Evolutionary conservation across 2,113 vertebrate genomes (phyloP).

Genomic region (Stigmatopora argus): DNA sequence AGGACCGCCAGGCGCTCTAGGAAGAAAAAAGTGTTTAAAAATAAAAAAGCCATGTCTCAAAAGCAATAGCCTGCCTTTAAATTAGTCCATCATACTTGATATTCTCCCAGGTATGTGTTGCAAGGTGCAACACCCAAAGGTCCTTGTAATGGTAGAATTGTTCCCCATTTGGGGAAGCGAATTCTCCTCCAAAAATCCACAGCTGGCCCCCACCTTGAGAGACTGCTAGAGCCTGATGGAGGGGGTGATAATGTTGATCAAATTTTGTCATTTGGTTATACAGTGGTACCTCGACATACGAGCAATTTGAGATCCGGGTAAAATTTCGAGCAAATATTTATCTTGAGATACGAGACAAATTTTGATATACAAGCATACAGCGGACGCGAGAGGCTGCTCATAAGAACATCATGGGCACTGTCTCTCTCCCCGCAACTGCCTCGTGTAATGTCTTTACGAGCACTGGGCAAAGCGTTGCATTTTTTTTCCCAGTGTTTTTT

Average conservation of each 20-base stretch:
- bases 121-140: slow-evolving; percentile 93
- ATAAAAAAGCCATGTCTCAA: not conserved
- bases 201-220: slow-evolving; percentile 87
- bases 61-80: too few relatives aligned
- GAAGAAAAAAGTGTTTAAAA: slow-evolving; percentile 10
- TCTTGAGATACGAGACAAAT: too few relatives aligned
- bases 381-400: too few relatives aligned
- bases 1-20: slow-evolving; percentile 82
- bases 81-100: slow-evolving; percentile 76
- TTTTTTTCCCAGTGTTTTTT: too few relatives aligned
- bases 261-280: not conserved
- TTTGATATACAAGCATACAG: too few relatives aligned
- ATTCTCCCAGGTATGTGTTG: slow-evolving; percentile 87
- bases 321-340: too few relatives aligned
- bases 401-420: too few relatives aligned
- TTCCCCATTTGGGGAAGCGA: slow-evolving; percentile 87
- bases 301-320: too few relatives aligned
- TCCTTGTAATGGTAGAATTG: slow-evolving; percentile 98
- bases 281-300: too few relatives aligned
- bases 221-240: slow-evolving; percentile 79
- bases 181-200: slow-evolving; percentile 97
- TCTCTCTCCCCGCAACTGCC: too few relatives aligned
- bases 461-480: too few relatives aligned
- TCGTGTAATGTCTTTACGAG: too few relatives aligned
- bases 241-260: not conserved